Evolutionary conservation across 2,797 vertebrate species (phyloP).

Genomic region (Sebastes kiyomatsui): DNA sequence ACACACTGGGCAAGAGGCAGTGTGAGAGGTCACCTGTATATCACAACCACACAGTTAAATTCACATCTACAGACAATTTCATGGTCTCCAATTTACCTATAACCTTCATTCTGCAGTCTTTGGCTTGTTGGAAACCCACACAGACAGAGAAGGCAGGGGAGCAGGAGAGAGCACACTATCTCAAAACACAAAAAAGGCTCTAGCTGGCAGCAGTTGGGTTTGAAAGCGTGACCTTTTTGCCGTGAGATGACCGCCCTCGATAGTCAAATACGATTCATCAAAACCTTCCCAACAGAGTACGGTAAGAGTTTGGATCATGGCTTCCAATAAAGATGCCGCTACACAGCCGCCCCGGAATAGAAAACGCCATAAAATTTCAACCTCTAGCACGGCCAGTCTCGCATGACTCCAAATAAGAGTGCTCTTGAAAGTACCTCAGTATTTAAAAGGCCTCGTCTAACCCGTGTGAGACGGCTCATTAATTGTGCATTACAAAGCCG

Average conservation of each 20-base stretch:
- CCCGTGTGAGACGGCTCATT: conserved; percentile 62
- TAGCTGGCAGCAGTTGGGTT: background rate
- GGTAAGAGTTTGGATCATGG: conserved; percentile 34
- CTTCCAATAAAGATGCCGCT: conserved; percentile 48
- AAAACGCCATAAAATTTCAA: conserved; percentile 42
- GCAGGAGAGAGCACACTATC: background rate
- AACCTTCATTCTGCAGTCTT: background rate
- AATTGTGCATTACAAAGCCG: conserved; percentile 71
- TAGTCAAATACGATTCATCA: conserved; percentile 50
- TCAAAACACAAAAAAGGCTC: background rate
- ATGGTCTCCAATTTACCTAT: background rate
- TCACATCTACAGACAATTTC: background rate
- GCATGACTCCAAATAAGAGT: conserved; percentile 37
- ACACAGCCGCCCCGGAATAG: conserved; percentile 35
- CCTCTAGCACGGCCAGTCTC: conserved; percentile 40
- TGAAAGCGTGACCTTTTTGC: conserved; percentile 20
- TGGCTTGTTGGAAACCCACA: background rate
- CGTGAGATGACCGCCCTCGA: conserved; percentile 21
- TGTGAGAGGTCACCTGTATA: background rate
- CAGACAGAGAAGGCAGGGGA: background rate
- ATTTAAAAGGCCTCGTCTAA: conserved; percentile 54
- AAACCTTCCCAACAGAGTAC: conserved; percentile 44
- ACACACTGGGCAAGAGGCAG: background rate
- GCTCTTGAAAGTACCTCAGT: conserved; percentile 37
- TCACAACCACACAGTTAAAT: background rate